Conservation (phyloP, 2,888 invertebrate species). For the Harpalus rufipes region DNA sequence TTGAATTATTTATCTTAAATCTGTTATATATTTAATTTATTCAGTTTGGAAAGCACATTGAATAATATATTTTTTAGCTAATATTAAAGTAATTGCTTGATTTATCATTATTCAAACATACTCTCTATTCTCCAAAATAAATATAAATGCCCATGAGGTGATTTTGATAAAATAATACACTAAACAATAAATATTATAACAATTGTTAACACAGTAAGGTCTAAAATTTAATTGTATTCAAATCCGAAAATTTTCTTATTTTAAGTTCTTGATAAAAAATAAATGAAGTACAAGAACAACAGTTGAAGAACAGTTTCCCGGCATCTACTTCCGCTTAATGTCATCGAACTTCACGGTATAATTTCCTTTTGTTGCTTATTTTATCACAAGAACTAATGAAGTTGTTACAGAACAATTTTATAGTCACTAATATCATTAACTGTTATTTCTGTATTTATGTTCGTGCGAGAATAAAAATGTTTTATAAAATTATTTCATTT, state of each 20-base stretch:
- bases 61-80: no score
- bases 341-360: conserved; percentile 23
- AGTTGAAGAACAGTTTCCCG: neutral
- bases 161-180: no score
- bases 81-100: no score
- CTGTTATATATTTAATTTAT: no score
- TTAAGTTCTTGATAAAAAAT: neutral
- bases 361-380: conserved; percentile 14
- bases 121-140: no score
- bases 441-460: conserved; percentile 22
- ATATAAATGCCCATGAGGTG: no score
- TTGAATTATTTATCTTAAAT: no score
- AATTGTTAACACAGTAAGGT: no score
- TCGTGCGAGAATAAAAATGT: conserved; percentile 7
- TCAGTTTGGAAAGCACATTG: no score
- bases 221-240: neutral
- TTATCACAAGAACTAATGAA: conserved; percentile 20
- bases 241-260: neutral
- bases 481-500: conserved; percentile 1
- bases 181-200: no score
- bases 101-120: no score
- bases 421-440: conserved; percentile 19
- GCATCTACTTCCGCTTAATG: conserved; percentile 12
- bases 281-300: neutral
- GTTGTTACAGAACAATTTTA: conserved; percentile 14